These are phyloP conservation scores for Dasypus novemcinctus DNA, from an alignment of 2,113 vertebrate species.

Conservation along the genomic window DNA sequence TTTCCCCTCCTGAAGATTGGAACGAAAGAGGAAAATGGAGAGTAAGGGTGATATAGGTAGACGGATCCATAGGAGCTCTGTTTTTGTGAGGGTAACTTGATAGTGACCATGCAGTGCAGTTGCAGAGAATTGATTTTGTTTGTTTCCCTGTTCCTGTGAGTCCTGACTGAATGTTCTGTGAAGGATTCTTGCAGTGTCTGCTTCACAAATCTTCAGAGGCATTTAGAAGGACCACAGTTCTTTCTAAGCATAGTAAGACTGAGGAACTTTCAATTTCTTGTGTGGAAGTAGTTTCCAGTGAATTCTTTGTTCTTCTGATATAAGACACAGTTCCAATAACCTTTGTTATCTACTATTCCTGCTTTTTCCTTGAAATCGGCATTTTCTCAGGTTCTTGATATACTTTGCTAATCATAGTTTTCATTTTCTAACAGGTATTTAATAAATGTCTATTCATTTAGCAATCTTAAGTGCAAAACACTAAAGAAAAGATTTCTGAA, in stretches of 20 bases:
- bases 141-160: slow-evolving; percentile 41
- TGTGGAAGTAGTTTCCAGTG: not conserved
- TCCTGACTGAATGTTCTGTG: not conserved
- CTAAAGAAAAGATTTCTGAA: slow-evolving; percentile 41
- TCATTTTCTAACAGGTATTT: slow-evolving; percentile 45
- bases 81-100: slow-evolving; percentile 28
- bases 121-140: slow-evolving; percentile 59
- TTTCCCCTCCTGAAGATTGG: not conserved
- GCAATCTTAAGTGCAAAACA: slow-evolving; percentile 28
- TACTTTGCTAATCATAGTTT: slow-evolving; percentile 36
- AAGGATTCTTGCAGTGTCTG: not conserved
- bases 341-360: not conserved
- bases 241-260: not conserved
- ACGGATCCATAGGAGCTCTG: slow-evolving; percentile 39
- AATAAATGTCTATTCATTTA: slow-evolving; percentile 42
- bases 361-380: not conserved
- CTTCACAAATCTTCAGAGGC: slow-evolving; percentile 36
- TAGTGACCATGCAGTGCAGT: not conserved
- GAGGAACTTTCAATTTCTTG: slow-evolving; percentile 53
- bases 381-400: not conserved
- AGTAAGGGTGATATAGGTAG: slow-evolving; percentile 1
- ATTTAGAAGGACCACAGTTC: slow-evolving; percentile 8
- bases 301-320: slow-evolving; percentile 33
- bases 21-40: slow-evolving; percentile 19
- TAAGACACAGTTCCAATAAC: not conserved